Evolutionary conservation across 2,113 vertebrate genomes (phyloP), one percentile per base, ranked within the genome.

Genomic region (Galbula dea): DNA sequence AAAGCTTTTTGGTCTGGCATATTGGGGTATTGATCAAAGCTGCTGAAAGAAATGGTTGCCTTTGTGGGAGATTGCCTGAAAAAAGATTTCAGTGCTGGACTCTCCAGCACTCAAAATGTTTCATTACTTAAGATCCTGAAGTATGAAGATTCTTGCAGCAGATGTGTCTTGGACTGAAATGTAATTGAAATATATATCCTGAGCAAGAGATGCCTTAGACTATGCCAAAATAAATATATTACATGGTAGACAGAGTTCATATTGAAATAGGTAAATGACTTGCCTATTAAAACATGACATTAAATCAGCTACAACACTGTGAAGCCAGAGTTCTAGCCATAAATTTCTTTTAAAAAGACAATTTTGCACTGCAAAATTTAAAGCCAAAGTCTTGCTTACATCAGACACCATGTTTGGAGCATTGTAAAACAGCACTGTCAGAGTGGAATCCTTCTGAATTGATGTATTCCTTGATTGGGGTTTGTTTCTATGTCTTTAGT

Each of bases 121-220:
- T 95, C 95, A 96, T 97, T 94, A 95, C 90, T 95, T 88, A 89
- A 63, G 80, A 89, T 95, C 83, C 75, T 59, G 46, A 92, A 78
- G 75, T 95, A 96, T 93, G 94, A 95, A 96, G 85, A 95, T 81
- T 86, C 93, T 86, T 90, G 71, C 81, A 90, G 92, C 6, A 20
- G 71, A 88, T 89, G 77, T 72, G 86, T 81, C 96, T 90, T 93
- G 82, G 74, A 80, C 83, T 65, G 86, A 83, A 86, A 90, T 90
- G 86, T 93, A 95, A 97, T 96, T 96, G 94, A 95, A 95, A 95
- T 92, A 93, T 96, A 90, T 91, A 94, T 94, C 92, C 93, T 80
- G 67, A 61, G 52, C 89, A 66, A 77, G 88, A 78, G 82, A 86
- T 81, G 94, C 79, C 83, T 93, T 48, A 87, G 73, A 73, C 18